These are phyloP conservation scores for Cirrhinus molitorella DNA, from an alignment of 2,797 vertebrate genomes.

Conservation along the genomic window DNA sequence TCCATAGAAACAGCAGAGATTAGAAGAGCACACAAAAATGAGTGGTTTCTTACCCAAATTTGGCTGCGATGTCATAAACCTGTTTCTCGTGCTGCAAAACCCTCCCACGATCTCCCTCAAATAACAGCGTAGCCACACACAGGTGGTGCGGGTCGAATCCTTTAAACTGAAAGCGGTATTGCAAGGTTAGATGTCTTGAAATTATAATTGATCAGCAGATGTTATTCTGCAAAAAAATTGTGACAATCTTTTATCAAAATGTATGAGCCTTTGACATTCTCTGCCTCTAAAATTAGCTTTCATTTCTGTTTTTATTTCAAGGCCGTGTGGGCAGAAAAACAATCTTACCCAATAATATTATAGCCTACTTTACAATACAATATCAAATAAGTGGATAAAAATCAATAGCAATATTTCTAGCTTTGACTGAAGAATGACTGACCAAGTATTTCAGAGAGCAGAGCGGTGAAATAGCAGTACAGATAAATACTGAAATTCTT, in stretches of 20 bases:
- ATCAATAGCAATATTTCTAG: background rate
- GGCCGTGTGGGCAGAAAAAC: no score
- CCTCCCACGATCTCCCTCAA: constrained; percentile 94
- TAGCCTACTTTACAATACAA: background rate
- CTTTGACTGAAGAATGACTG: background rate
- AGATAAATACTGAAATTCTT: background rate
- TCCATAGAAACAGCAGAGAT: constrained; percentile 43
- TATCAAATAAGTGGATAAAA: background rate
- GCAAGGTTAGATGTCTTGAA: background rate
- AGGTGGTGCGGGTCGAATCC: constrained; percentile 93
- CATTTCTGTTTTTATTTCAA: background rate
- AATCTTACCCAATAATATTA: background rate
- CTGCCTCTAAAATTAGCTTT: background rate
- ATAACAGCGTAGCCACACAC: constrained; percentile 95
- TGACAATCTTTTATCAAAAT: background rate
- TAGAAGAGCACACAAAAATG: constrained; percentile 5
- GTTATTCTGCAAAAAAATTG: background rate
- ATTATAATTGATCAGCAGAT: no score
- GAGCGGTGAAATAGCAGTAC: background rate
- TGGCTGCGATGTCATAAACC: constrained; percentile 98
- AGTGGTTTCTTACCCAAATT: constrained; percentile 88
- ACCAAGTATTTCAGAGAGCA: background rate
- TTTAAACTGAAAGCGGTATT: constrained; percentile 87
- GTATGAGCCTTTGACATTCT: background rate
- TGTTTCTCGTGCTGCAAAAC: constrained; percentile 99